Evolutionary conservation across 2,888 invertebrate genomes (phyloP), one percentile per base, ranked within the genome.

Genomic region (Anthoptus insignis): DNA sequence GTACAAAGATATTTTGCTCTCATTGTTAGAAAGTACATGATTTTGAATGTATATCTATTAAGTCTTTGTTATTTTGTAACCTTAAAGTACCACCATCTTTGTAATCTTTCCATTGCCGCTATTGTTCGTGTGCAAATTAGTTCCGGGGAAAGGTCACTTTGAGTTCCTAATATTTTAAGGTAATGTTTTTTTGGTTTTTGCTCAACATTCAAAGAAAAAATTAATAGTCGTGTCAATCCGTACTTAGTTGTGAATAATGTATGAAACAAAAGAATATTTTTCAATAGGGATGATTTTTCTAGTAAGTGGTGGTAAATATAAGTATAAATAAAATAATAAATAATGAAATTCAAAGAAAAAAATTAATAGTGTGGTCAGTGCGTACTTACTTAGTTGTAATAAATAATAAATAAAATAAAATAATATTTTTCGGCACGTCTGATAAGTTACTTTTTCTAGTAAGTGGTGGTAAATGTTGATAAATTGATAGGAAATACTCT

Each of bases 11-110:
- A 77, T 79, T 76, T 81, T 84, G 73, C 76, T 82, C 74, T 79
- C 73, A 76, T 84, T 83, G 76, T 80, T 81, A 81, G 81, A 82
- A 83, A 84, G 81, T 80, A 75, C 73, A 68, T 75, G 64, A 60
- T 34, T 71, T 66, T 65, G 64, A 69, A 73, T 71, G 70, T 70
- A 58, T 57, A 56, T 59, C 58, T 67, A 71, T 70, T 72, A 66
- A 67, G 53, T 59, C 57, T 49, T 66, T 65, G 61, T 65, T 67
- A 57, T 71, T 73, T 66, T 54, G 59, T 67, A 66, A 69, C 69
- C 63, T 53, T 64, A 67, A 64, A 67, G 54, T 69, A 64, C 64
- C 56, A 45, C 56, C 22, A 6, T 45, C 45, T 45, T 64, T 32
- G 63, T 57, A 64, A 39, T 64, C 63, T 57, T 29, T 49, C 39